Evolutionary conservation across 1,140 invertebrate species (phyloP).

Genomic region (Ceratoteleas bidentatus): DNA sequence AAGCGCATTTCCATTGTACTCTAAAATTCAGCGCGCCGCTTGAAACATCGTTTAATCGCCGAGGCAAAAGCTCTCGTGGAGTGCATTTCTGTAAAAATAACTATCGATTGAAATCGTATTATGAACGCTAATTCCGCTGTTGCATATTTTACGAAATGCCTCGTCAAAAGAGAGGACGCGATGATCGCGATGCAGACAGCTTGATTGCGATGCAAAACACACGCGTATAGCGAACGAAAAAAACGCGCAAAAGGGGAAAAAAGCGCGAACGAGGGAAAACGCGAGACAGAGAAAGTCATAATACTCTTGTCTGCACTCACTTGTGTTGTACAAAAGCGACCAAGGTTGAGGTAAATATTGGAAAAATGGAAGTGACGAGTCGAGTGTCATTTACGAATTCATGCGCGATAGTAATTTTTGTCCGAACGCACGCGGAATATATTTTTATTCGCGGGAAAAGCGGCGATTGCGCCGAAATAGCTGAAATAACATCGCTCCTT

Average conservation of each 20-base stretch:
- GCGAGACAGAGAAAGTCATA: too few species aligned
- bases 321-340: too few species aligned
- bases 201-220: constrained; percentile 63
- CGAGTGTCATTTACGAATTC: too few species aligned
- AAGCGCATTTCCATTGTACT: constrained; percentile 67
- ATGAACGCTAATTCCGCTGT: constrained; percentile 63
- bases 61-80: constrained; percentile 59
- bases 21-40: constrained; percentile 58
- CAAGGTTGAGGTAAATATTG: too few species aligned
- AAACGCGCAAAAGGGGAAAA: constrained; percentile 1
- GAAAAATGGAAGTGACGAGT: too few species aligned
- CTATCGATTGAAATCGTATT: constrained; percentile 66
- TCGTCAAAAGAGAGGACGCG: constrained; percentile 59
- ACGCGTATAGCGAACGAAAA: too few species aligned
- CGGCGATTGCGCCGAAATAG: too few species aligned
- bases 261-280: neutral
- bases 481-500: too few species aligned
- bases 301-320: too few species aligned
- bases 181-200: constrained; percentile 60
- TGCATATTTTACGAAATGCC: constrained; percentile 67
- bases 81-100: constrained; percentile 67
- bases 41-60: constrained; percentile 64
- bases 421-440: too few species aligned
- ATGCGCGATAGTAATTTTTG: too few species aligned
- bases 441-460: too few species aligned